Evolutionary conservation across 2,797 vertebrate species (phyloP).

Genomic region (Gorsachius magnificus): DNA sequence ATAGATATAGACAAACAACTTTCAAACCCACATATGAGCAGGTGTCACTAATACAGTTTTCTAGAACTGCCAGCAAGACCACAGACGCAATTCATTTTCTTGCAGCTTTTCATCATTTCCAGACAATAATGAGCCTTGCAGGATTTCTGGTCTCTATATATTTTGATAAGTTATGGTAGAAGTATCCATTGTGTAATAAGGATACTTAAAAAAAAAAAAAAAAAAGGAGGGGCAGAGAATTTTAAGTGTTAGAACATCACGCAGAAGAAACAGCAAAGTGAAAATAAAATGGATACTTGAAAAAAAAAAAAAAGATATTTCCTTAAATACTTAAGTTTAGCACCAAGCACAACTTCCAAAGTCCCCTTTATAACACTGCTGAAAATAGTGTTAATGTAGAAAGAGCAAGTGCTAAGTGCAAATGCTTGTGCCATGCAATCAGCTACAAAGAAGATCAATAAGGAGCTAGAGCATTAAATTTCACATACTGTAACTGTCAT

Average conservation of each 20-base stretch:
- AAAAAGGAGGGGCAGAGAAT: accelerated
- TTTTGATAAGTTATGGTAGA: not conserved
- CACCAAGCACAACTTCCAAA: conserved; percentile 1
- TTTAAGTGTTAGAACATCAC: not conserved
- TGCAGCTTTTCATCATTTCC: not conserved
- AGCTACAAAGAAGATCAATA: conserved; percentile 78
- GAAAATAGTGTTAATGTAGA: conserved; percentile 80
- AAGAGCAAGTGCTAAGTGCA: conserved; percentile 72
- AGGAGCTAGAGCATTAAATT: conserved; percentile 85
- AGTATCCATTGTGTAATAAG: not conserved
- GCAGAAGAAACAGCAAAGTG: not conserved
- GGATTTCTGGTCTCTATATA: not conserved
- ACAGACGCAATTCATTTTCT: not conserved
- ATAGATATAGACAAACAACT: not conserved
- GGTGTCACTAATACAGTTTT: not conserved
- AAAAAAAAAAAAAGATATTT: not conserved
- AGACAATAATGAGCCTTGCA: not conserved
- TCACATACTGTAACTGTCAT: conserved; percentile 73
- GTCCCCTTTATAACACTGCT: conserved; percentile 73
- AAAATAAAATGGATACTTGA: not conserved
- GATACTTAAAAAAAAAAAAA: not conserved
- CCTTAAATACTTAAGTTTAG: not conserved
- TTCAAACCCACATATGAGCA: not conserved
- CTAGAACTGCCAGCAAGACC: not conserved
- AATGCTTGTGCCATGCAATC: conserved; percentile 36